These are phyloP conservation scores for Lynx canadensis DNA, from an alignment of 2,113 vertebrate species.

Conservation along the genomic window DNA sequence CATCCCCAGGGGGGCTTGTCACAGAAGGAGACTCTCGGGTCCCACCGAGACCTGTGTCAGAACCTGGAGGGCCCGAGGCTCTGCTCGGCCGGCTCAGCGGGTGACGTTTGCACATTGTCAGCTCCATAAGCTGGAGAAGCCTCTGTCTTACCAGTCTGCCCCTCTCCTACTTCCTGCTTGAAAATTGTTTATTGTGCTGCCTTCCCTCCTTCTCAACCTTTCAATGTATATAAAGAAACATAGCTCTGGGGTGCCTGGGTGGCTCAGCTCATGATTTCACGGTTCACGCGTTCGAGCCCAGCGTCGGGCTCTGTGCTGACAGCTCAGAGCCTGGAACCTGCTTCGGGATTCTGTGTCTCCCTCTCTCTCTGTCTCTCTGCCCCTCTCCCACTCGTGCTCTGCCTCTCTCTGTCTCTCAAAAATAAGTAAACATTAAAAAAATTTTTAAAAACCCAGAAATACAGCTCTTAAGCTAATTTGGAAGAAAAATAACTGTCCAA, in stretches of 20 bases:
- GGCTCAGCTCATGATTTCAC: too few relatives aligned
- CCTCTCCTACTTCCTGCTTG: not conserved
- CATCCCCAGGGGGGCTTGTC: too few relatives aligned
- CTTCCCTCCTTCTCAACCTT: not conserved
- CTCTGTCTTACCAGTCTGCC: not conserved
- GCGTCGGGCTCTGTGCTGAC: too few relatives aligned
- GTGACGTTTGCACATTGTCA: accelerated
- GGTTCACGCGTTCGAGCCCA: too few relatives aligned
- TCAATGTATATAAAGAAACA: not conserved
- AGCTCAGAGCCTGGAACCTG: too few relatives aligned
- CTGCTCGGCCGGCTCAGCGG: not conserved
- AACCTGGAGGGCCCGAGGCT: not conserved
- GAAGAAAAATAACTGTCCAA: not conserved
- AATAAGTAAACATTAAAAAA: too few relatives aligned
- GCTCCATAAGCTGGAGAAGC: not conserved
- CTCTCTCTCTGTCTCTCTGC: too few relatives aligned
- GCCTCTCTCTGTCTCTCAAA: too few relatives aligned
- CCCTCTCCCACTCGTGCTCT: too few relatives aligned
- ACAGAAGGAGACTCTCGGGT: not conserved
- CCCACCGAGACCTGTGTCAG: not conserved
- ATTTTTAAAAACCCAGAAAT: too few relatives aligned
- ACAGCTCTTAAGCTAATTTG: not conserved
- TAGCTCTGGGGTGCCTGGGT: not conserved
- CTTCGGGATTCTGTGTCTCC: too few relatives aligned
- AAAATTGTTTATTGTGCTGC: not conserved